Base-by-base conservation (phyloP, 2,888 invertebrate species). In the Candidula unifasciata region DNA sequence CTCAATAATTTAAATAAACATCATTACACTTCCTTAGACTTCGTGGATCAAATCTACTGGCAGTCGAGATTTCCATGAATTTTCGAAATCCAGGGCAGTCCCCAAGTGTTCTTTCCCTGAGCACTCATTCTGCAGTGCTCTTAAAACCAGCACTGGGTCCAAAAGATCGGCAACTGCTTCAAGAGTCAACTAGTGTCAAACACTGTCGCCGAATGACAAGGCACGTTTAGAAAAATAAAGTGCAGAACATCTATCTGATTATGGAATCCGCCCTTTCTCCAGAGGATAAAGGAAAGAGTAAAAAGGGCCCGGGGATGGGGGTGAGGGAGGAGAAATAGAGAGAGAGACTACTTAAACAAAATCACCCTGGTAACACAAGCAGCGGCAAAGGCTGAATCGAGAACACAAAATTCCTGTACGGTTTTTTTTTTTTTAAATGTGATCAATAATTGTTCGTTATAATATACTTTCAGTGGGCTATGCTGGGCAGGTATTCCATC, bases 1-100 rank as follows among this genome's bases (percentile, higher is more conserved):
- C 18, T 8, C 74, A 16, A 74, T 35, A 35, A 78, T 78, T 78
- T 78, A 78, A 78, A 78, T 78, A 78, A 78, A 78, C 78, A 78
- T 78, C 78, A 78, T 78, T 78, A 64, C 78, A 64, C 64, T 78
- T 78, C 78, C 60, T 52, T 35, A 78, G 60, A 60, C 64, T 64
- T 21, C 54, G 21, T 5, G 35, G 78, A 78, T 78, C 64, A 78
- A 37, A 60, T 16, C 37, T 64, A 78, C 78, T 78, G 35, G 64
- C 60, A n/a, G 52, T n/a, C 78, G 30, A 3, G 54, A 74, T 54
- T 74, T 54, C 30, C 24, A 54, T 8, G 30, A 44, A 6, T 74
- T 74, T 74, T 27, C 74, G 8, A 44, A 74, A 74, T 54, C 74
- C 74, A 30, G 30, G 74, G 18, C 74, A 54, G 74, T 54, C 54